Base-by-base conservation (phyloP, 1,140 invertebrate genomes). In the Ridgeia piscesae region DNA sequence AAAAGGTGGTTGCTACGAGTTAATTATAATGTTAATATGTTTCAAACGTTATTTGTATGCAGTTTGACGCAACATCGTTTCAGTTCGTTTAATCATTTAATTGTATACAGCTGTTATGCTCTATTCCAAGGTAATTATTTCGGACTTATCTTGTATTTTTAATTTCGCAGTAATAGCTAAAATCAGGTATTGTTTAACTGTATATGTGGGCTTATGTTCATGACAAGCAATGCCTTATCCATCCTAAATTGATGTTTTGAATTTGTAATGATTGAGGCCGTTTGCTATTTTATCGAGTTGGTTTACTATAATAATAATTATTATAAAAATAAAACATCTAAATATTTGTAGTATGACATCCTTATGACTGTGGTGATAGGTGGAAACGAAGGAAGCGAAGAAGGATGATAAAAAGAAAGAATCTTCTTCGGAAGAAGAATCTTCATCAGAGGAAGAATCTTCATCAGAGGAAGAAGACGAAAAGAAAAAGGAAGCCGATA, bases 371-470 rank as follows among this genome's bases (percentile, higher is more conserved):
- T 31, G 48, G 21, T 50, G 21, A 11, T 50, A 50, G 48, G 48
- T 50, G 8, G 48, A 50, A 50, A 50, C 6, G 58, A 77, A 77
- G 58, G 58, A 77, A 77, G 58, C 11, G 58, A 77, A 17, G 58
- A 77, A 77, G 27, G 58, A 77, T 77, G 58, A 77, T 77, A 77
- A 77, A 77, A 90, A 34, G 34, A 90, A 90, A 90, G 34, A 90
- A 34, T 90, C 35, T 90, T 90, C 34, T 90, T 90, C 58, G 58
- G 58, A 77, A 31, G 58, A 77, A 31, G 58, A 77, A 77, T 77
- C 58, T 77, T 77, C 58, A 21, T 77, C 58, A 21, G 58, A 77
- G 27, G 58, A 77, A 77, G 58, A 77, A 77, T 77, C 58, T 77
- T 90, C 34, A n/a, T 17, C 17, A n/a, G 35, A 90, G 89, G 35